phyloP scores from a whole-genome alignment of 2,888 invertebrate species.

The Lithophane ornitopus region DNA sequence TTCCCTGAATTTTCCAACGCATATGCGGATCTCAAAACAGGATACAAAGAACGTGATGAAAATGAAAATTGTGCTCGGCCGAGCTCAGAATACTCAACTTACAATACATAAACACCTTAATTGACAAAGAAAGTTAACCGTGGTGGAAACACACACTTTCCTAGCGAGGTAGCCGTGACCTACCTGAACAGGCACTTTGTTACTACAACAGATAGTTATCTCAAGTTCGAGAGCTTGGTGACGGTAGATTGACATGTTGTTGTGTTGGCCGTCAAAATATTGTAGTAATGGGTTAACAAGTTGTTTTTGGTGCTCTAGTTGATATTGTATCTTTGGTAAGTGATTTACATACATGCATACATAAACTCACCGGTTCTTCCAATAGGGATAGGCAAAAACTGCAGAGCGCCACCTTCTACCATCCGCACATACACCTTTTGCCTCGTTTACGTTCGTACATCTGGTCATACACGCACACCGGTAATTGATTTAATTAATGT shows the following conservation, averaged over 20 bases:
- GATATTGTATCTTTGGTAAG: background rate
- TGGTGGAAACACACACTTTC: constrained; percentile 57
- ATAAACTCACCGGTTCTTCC: no score
- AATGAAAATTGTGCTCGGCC: constrained; percentile 50
- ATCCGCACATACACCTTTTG: no score
- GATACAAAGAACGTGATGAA: constrained; percentile 54
- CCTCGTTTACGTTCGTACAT: no score
- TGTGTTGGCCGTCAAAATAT: constrained; percentile 17
- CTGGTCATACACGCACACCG: no score
- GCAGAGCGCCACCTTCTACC: no score
- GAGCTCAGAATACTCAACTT: constrained; percentile 35
- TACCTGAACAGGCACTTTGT: constrained; percentile 48
- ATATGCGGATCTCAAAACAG: constrained; percentile 51
- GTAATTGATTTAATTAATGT: background rate
- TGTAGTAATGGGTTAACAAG: background rate
- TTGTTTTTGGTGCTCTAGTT: background rate
- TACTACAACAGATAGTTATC: constrained; percentile 23
- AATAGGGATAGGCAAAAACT: no score
- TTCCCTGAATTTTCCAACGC: constrained; percentile 19
- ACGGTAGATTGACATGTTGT: constrained; percentile 17
- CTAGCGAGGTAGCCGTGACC: constrained; percentile 55
- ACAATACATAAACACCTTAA: constrained; percentile 48
- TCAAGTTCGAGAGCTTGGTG: constrained; percentile 21
- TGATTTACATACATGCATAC: no score
- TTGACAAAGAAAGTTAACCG: constrained; percentile 63